These are phyloP conservation scores for Pempheris klunzingeri DNA, from an alignment of 2,797 vertebrate genomes.

Conservation along the genomic window DNA sequence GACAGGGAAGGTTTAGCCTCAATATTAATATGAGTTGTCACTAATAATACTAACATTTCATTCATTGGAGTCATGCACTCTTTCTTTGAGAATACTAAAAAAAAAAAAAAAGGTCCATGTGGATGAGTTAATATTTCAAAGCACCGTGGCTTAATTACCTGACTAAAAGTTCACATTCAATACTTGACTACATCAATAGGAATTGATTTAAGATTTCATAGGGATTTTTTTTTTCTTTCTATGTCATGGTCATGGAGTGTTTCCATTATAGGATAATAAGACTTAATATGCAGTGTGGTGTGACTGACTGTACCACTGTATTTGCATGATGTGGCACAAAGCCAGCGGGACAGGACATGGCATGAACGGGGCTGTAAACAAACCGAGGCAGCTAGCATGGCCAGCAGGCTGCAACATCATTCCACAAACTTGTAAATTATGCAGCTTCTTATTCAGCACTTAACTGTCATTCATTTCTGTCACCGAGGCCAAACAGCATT, in stretches of 20 bases:
- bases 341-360: too few relatives aligned
- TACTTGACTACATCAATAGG: background rate
- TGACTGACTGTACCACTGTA: too few relatives aligned
- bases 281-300: too few relatives aligned
- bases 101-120: constrained; percentile 20
- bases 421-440: background rate
- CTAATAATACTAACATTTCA: background rate
- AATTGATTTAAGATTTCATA: background rate
- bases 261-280: too few relatives aligned
- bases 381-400: too few relatives aligned
- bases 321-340: too few relatives aligned
- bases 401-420: too few relatives aligned
- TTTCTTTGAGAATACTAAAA: background rate
- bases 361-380: too few relatives aligned
- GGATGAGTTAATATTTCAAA: constrained; percentile 69
- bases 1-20: background rate
- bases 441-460: background rate
- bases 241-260: background rate
- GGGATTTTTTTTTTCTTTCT: background rate
- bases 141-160: constrained; percentile 44
- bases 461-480: background rate
- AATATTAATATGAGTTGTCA: background rate
- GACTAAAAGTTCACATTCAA: constrained; percentile 1
- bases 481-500: background rate
- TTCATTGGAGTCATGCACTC: background rate